Evolutionary conservation across 2,113 vertebrate genomes (phyloP).

Genomic region (Empidonax traillii): DNA sequence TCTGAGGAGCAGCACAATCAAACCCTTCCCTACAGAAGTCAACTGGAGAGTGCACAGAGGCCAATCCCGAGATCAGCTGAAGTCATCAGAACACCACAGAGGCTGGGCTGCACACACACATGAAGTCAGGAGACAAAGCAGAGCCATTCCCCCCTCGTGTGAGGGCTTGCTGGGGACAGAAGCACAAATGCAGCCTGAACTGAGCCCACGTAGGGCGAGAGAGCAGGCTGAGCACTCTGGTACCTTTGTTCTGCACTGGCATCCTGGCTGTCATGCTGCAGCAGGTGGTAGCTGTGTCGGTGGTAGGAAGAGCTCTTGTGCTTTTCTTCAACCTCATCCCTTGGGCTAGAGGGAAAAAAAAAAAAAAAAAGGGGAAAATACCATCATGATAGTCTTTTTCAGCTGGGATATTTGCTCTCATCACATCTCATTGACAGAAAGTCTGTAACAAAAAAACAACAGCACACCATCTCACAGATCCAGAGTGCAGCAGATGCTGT

Average conservation of each 20-base stretch:
- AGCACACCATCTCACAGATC: neutral
- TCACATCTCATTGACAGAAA: neutral
- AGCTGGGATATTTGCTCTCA: neutral
- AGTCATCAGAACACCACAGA: neutral
- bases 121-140: neutral
- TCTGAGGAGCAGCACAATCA: neutral
- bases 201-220: neutral
- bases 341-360: constrained; percentile 72
- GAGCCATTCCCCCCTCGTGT: neutral
- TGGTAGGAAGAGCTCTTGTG: constrained; percentile 88
- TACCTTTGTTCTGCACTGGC: constrained; percentile 93
- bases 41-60: neutral
- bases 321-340: constrained; percentile 90
- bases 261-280: constrained; percentile 92
- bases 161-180: neutral
- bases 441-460: neutral
- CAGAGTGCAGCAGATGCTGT: neutral
- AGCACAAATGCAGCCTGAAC: neutral
- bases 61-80: neutral
- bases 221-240: neutral
- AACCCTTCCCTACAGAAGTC: neutral
- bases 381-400: neutral
- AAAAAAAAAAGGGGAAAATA: neutral
- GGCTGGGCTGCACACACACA: neutral
- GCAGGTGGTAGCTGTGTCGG: constrained; percentile 85